Evolutionary conservation across 2,797 vertebrate genomes (phyloP), one percentile per base, ranked within the genome.

Genomic region (Myotis daubentonii): DNA sequence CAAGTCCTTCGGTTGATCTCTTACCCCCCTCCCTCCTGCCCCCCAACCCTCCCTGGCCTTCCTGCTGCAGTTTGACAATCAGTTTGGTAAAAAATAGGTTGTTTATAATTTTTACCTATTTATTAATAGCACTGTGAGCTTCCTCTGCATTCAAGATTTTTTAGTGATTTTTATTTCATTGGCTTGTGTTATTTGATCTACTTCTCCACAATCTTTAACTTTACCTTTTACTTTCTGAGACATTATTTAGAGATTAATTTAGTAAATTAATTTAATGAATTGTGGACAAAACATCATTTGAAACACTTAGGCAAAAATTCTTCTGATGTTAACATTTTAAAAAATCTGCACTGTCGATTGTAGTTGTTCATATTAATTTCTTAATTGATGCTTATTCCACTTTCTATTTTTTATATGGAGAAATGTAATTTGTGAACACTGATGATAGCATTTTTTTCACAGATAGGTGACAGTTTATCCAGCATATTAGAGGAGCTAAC

Each of bases 401-500:
- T 80, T 80, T 22, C 30, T 80, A 8, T 41, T 55, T 82, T 84
- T 62, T 55, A 74, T 57, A 2, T 38, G 23, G 84, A 66, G 51
- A 87, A 87, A 30, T 86, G 25, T 4, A 66, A 11, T 76, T 74
- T 55, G 38, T 89, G 2, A 87, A 57, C 41, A 60, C 41, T 87
- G 75, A 89, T 66, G 81, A 6, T 78, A 44, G 12, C 3, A n/a
- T 49, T 41, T 44, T 94, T 83, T 96, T 88, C 96, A 74, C 88
- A 99, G 99, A 85, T 95, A 38, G 94, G 93, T 88, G 97, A 96
- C 76, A 96, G 93, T 94, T 98, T 97, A 41, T 97, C 97, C 72
- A 97, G 98, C 25, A 79, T 93, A 68, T 87, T 98, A 82, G 97
- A 98, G 88, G 98, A 98, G 93, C 97, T 99, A 97, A 97, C 88